phyloP scores from a whole-genome alignment of 2,888 invertebrate genomes.

The Rhogogaster chlorosoma region DNA sequence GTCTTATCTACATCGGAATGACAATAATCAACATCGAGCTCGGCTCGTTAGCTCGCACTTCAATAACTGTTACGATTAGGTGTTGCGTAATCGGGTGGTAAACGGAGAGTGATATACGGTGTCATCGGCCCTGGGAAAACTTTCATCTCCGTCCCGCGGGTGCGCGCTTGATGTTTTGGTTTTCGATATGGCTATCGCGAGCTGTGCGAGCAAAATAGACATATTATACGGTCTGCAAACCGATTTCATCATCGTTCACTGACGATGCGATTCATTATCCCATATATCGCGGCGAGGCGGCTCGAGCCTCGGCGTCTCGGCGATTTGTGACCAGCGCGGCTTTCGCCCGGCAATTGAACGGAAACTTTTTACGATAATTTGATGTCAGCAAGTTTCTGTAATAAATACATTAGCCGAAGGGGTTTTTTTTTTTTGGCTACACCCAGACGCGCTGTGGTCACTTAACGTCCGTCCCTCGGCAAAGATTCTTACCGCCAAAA shows the following conservation, averaged over 20 bases:
- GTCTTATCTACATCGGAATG: constrained; percentile 26
- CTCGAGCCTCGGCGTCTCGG: too few species aligned
- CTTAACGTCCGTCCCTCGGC: background rate
- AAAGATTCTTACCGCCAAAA: constrained; percentile 18
- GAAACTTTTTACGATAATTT: constrained; percentile 41
- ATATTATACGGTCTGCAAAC: background rate
- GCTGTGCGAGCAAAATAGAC: background rate
- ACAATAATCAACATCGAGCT: constrained; percentile 33
- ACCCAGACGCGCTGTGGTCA: constrained; percentile 40
- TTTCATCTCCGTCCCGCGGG: background rate
- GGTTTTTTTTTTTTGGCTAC: background rate
- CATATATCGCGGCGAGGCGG: background rate
- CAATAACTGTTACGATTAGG: background rate
- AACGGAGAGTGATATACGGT: background rate
- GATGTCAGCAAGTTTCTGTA: constrained; percentile 41
- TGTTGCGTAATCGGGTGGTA: background rate
- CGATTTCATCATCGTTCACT: constrained; percentile 14
- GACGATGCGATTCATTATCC: constrained; percentile 21
- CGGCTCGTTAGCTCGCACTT: background rate
- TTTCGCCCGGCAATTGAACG: background rate
- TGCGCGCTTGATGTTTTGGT: background rate
- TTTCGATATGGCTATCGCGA: background rate
- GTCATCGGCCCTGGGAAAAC: constrained; percentile 18
- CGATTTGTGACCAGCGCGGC: background rate
- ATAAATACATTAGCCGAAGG: constrained; percentile 35